These are phyloP conservation scores for Nerophis ophidion DNA, from an alignment of 2,113 vertebrate species.

Conservation along the genomic window DNA sequence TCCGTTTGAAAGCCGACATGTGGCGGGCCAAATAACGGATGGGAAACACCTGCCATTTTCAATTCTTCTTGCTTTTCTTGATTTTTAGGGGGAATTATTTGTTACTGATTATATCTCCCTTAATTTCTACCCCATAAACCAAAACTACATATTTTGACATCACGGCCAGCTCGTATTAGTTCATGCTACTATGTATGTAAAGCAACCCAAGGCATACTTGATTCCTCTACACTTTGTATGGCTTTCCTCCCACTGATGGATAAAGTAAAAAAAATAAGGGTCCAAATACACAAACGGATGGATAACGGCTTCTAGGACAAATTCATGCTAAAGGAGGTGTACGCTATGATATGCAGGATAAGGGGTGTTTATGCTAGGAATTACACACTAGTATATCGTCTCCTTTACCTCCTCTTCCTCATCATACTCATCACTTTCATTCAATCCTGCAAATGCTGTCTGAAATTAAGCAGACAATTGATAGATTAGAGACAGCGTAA, in stretches of 20 bases:
- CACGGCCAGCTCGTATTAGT: neutral
- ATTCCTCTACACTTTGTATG: neutral
- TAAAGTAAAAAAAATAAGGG: neutral
- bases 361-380: neutral
- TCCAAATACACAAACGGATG: neutral
- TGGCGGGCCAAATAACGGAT: too few species aligned
- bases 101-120: too few species aligned
- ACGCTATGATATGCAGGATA: conserved; percentile 7
- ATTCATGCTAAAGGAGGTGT: conserved; percentile 8
- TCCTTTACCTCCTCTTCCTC: conserved; percentile 52
- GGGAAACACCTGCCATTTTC: too few species aligned
- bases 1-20: too few species aligned
- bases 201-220: neutral
- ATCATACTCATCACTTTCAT: conserved; percentile 45
- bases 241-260: neutral
- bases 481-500: neutral
- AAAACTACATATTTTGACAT: too few species aligned
- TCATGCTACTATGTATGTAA: neutral
- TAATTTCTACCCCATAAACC: too few species aligned
- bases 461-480: conserved; percentile 48
- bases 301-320: neutral
- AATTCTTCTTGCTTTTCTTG: too few species aligned
- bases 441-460: conserved; percentile 37
- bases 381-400: neutral
- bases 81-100: too few species aligned